Conservation (phyloP, 2,113 vertebrate species). For the Lampris incognitus region DNA sequence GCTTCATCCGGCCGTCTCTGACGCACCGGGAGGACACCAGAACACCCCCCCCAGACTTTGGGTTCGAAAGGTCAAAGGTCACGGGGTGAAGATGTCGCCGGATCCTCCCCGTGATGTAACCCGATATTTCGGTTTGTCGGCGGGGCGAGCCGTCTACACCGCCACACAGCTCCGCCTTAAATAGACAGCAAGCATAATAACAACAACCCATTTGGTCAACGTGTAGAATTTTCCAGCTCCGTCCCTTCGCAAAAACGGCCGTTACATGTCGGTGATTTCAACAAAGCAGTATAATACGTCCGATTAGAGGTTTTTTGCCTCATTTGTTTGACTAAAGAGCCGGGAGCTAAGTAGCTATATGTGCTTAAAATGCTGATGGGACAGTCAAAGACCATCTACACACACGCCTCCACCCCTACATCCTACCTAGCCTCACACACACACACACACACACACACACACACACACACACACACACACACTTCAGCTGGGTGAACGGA, state of each 20-base stretch:
- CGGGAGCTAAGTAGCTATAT: too few species aligned
- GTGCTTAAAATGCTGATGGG: too few species aligned
- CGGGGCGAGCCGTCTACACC: neutral
- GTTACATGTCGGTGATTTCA: too few species aligned
- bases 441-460: conserved; percentile 6
- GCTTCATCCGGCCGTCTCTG: too few species aligned
- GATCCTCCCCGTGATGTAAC: neutral
- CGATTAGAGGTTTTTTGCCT: too few species aligned
- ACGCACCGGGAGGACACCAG: too few species aligned
- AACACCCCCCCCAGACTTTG: neutral
- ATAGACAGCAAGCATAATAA: neutral
- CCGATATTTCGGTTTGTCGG: conserved; percentile 6
- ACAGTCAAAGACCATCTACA: too few species aligned
- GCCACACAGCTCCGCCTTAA: neutral
- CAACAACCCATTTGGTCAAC: neutral
- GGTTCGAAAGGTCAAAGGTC: conserved; percentile 45
- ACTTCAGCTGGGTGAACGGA: conserved; percentile 18
- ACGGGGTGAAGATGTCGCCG: conserved; percentile 8
- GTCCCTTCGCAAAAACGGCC: too few species aligned
- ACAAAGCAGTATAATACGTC: too few species aligned
- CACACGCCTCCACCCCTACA: too few species aligned
- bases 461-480: conserved; percentile 17
- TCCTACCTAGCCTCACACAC: neutral
- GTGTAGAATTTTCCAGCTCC: too few species aligned
- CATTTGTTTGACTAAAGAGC: too few species aligned